Evolutionary conservation across 2,888 invertebrate genomes (phyloP), one percentile per base, ranked within the genome.

Genomic region (Drosophila rellima): DNA sequence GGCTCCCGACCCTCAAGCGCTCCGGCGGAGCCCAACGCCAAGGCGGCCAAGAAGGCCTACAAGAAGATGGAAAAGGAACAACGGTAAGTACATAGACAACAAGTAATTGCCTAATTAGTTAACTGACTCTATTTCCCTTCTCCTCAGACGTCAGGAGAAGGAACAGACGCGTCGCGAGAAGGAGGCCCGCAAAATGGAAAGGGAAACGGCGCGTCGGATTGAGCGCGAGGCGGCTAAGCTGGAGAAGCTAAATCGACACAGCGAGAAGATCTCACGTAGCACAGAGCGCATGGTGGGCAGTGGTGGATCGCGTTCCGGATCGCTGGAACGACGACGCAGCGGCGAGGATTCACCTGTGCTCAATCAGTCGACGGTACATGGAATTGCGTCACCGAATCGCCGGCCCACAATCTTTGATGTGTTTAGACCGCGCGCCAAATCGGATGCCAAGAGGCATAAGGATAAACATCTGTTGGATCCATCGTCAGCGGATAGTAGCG

Each of bases 351-450:
- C 92, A n/a, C 91, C 91, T 2, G 93, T 93, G 56, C 86, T 92
- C 33, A 92, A 93, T 86, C 93, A 93, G 80, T 93, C 93, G 44
- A 93, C 93, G 35, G 92, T 93, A 23, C 93, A 93, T 63, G 93
- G 93, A 17, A 95, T 95, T 42, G 94, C 94, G 74, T 95, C 95
- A 83, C 95, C 95, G 33, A 95, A 95, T 81, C 94, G 96, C 18
- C 94, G 95, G 67, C 95, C 96, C 8, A 95, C 95, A 1, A 93
- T 97, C 78, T 95, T 97, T 88, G 96, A 97, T 91, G 96, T 96
- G 40, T 96, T 97, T 91, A 93, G 96, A 79, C 95, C 95, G 51
- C 94, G 96, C 69, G 95, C 95, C 76, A 96, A 96, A 91, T 95
- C 96, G 33, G 96, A 96, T 92, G 96, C 96, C 63, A 93, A 90